Percentiles rank a stretch among this genome's conserved stretches.
Conservation (phyloP, 2,113 vertebrate genomes). For the Stigmatopora argus region DNA sequence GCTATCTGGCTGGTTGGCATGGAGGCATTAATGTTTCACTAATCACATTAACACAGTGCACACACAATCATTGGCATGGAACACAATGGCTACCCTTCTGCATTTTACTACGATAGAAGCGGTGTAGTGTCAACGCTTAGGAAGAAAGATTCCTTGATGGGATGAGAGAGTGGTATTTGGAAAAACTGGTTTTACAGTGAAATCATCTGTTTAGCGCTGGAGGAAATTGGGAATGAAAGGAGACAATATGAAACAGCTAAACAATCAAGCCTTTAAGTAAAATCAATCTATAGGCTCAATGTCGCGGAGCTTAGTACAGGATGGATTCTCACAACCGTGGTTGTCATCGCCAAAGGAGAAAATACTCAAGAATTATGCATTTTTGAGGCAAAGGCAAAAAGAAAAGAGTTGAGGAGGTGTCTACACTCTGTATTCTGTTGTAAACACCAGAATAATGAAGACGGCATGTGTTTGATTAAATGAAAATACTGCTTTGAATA, state of each 20-base stretch:
- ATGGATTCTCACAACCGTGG: conserved; percentile 31
- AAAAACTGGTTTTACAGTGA: conserved; percentile 48
- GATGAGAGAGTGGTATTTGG: conserved; percentile 54
- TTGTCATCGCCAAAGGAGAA: conserved; percentile 46
- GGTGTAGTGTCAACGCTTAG: conserved; percentile 59
- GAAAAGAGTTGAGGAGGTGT: conserved; percentile 24
- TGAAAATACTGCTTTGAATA: conserved; percentile 9
- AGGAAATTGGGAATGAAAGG: conserved; percentile 47
- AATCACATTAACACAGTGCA: conserved; percentile 66
- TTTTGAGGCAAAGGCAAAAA: conserved; percentile 26
- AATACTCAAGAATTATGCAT: conserved; percentile 36
- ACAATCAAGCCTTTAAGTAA: conserved; percentile 52
- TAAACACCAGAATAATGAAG: conserved; percentile 27
- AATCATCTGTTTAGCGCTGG: conserved; percentile 51
- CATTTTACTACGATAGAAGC: conserved; percentile 55
- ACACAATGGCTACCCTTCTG: conserved; percentile 51
- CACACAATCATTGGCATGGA: conserved; percentile 59
- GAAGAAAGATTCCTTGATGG: conserved; percentile 66
- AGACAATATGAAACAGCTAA: conserved; percentile 47
- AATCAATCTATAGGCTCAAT: conserved; percentile 47
- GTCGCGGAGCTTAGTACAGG: conserved; percentile 48
- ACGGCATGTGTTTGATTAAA: conserved; percentile 2
- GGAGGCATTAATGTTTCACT: conserved; percentile 65
- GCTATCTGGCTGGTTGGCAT: conserved; percentile 51
- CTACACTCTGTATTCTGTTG: conserved; percentile 21